Conservation (phyloP, 2,888 invertebrate genomes). For the Pollenia griseotomentosa region DNA sequence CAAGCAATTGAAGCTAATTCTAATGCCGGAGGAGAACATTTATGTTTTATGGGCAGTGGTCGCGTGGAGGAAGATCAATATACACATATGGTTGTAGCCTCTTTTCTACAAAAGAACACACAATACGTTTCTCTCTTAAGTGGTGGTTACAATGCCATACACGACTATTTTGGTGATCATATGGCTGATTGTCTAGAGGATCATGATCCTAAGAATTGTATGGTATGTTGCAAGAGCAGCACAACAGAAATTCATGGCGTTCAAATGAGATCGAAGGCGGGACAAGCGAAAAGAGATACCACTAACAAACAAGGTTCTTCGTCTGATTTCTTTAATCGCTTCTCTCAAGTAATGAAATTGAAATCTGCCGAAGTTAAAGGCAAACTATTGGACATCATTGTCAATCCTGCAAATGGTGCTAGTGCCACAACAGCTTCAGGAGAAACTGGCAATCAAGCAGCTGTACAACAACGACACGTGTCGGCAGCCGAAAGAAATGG, state of each 20-base stretch:
- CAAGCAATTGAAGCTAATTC: conserved; percentile 94
- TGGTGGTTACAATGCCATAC: conserved; percentile 95
- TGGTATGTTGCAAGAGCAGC: conserved; percentile 89
- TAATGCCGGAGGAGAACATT: conserved; percentile 93
- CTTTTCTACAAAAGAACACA: conserved; percentile 96
- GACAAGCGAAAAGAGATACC: conserved; percentile 68
- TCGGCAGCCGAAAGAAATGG: conserved; percentile 93
- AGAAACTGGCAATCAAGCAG: conserved; percentile 48
- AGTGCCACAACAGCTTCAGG: conserved; percentile 16
- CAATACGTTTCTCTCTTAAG: conserved; percentile 96
- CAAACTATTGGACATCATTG: conserved; percentile 95
- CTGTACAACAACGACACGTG: conserved; percentile 89
- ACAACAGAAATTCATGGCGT: conserved; percentile 63
- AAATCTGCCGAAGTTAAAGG: conserved; percentile 97
- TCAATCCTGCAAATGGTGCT: conserved; percentile 87
- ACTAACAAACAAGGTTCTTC: conserved; percentile 80
- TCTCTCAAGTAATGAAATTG: conserved; percentile 93
- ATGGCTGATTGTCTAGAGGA: conserved; percentile 93
- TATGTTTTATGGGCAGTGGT: conserved; percentile 97
- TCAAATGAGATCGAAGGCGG: conserved; percentile 52
- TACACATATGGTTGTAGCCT: conserved; percentile 99
- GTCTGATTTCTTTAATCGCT: conserved; percentile 91
- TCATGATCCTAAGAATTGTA: conserved; percentile 91
- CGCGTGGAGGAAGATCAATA: conserved; percentile 97
- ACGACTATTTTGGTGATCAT: conserved; percentile 92